These are phyloP conservation scores for Microtus oregoni DNA, from an alignment of 2,113 vertebrate species.

Conservation along the genomic window DNA sequence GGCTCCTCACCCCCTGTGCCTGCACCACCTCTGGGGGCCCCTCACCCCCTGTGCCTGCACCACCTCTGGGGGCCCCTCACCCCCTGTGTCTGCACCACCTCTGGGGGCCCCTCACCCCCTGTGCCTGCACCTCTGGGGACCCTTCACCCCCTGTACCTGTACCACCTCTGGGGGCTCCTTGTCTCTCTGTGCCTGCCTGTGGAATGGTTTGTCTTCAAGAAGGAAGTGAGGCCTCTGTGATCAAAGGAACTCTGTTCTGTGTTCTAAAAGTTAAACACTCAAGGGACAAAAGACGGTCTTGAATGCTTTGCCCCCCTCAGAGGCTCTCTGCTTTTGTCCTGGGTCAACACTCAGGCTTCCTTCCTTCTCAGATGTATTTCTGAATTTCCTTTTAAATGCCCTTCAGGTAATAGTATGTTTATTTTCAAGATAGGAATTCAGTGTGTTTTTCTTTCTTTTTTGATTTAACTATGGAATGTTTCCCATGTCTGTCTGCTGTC, in stretches of 20 bases:
- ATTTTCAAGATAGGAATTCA: background rate
- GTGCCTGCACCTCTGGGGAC: background rate
- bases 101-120: background rate
- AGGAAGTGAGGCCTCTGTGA: background rate
- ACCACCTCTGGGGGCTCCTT: background rate
- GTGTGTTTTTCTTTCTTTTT: background rate
- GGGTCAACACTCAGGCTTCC: background rate
- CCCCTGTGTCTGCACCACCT: accelerated
- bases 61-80: accelerated
- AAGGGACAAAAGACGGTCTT: background rate
- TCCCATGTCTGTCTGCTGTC: background rate
- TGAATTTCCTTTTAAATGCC: conserved; percentile 38
- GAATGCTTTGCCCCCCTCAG: background rate
- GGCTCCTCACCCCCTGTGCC: too few species aligned
- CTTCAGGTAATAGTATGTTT: background rate
- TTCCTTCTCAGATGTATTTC: background rate
- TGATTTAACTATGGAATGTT: background rate
- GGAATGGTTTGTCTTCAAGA: background rate
- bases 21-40: background rate
- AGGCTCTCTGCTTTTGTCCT: background rate
- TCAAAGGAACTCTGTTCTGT: background rate
- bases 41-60: background rate
- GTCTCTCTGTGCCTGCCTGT: accelerated
- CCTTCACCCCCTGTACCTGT: background rate
- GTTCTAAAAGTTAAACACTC: conserved; percentile 12